phyloP scores from a whole-genome alignment of 2,888 invertebrate genomes.

The Xanthostigma xanthostigma region DNA sequence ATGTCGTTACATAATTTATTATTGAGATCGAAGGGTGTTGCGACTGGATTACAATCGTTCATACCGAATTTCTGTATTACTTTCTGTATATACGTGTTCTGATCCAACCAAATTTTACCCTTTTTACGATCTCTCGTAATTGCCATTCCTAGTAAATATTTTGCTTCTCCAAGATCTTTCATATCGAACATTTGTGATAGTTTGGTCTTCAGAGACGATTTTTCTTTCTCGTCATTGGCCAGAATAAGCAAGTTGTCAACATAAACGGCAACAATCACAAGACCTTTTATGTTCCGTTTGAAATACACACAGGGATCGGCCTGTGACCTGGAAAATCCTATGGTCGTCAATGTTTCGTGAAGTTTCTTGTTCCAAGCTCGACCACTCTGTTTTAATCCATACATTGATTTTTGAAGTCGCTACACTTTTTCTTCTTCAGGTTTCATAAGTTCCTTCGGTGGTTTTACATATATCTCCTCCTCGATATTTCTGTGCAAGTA shows the following conservation, averaged over 20 bases:
- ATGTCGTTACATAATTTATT: background rate
- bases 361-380: conserved; percentile 3
- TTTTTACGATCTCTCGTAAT: conserved; percentile 3
- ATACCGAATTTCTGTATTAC: conserved; percentile 8
- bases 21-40: conserved; percentile 9
- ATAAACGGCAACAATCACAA: too few relatives aligned
- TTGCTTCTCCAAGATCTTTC: conserved; percentile 6
- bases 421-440: background rate
- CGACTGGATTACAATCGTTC: conserved; percentile 8
- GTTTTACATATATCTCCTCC: too few relatives aligned
- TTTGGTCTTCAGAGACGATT: too few relatives aligned
- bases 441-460: too few relatives aligned
- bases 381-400: conserved; percentile 6
- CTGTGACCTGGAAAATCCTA: too few relatives aligned
- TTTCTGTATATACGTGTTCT: conserved; percentile 5
- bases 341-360: background rate
- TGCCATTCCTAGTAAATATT: conserved; percentile 4
- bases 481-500: conserved; percentile 10
- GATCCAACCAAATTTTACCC: conserved; percentile 5
- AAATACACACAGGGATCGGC: too few relatives aligned
- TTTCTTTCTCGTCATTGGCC: too few relatives aligned
- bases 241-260: too few relatives aligned
- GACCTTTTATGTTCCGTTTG: too few relatives aligned
- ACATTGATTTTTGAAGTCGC: conserved; percentile 3
- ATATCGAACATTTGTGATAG: conserved; percentile 1